Percentiles rank a stretch among this genome's conserved stretches.
Evolutionary conservation across 35 echinoderm and acorn worm genomes (phyloP).

Genomic region (Anneissia japonica): DNA sequence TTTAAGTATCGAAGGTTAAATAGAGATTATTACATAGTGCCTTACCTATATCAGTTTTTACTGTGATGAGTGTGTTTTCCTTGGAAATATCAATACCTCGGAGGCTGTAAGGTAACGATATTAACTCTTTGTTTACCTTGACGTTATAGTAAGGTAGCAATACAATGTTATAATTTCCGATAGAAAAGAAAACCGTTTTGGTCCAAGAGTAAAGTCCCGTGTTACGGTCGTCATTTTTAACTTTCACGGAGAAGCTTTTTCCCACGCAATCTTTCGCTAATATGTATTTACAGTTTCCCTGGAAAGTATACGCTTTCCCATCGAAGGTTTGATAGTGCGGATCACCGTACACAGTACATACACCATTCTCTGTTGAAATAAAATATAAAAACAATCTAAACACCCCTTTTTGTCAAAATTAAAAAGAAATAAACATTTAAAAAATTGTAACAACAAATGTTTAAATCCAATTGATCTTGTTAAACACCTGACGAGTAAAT

Average conservation of each 20-base stretch:
- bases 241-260: conserved; percentile 66
- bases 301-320: conserved; percentile 67
- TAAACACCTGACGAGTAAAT: no score
- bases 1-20: neutral
- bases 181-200: conserved; percentile 70
- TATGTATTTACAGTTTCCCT: conserved; percentile 86
- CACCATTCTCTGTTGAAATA: conserved; percentile 62
- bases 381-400: conserved; percentile 12
- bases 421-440: neutral
- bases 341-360: conserved; percentile 93
- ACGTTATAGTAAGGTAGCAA: conserved; percentile 70
- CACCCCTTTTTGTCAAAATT: neutral
- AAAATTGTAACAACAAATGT: neutral
- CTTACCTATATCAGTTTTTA: conserved; percentile 62
- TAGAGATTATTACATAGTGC: neutral
- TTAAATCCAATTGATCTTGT: no score
- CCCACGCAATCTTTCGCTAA: conserved; percentile 59
- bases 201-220: conserved; percentile 76
- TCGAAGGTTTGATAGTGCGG: conserved; percentile 96
- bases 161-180: conserved; percentile 53
- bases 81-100: conserved; percentile 7
- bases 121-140: conserved; percentile 44
- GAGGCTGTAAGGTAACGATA: conserved; percentile 36
- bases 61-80: conserved; percentile 37
- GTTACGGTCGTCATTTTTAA: conserved; percentile 74